Evolutionary conservation across 2,797 vertebrate genomes (phyloP).

Genomic region (Myiotriccus ornatus): DNA sequence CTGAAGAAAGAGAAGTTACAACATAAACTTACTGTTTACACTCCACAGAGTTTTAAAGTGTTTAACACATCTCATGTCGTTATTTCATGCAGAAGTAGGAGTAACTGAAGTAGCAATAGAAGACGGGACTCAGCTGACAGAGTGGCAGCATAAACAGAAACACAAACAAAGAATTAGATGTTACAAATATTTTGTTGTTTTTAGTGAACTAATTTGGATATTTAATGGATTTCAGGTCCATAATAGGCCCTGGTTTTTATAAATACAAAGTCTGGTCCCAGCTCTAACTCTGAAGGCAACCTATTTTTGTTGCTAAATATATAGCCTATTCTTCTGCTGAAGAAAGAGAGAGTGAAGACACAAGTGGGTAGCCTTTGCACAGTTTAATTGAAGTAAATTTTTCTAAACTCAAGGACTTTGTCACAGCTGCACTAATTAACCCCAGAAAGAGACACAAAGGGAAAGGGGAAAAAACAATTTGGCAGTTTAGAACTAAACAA

Average conservation of each 20-base stretch:
- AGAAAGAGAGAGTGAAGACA: not conserved
- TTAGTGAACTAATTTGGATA: not conserved
- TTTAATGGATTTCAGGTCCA: not conserved
- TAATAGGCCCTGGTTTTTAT: not conserved
- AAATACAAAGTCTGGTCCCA: not conserved
- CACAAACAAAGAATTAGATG: not conserved
- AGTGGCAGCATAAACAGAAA: not conserved
- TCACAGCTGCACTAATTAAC: conserved; percentile 13
- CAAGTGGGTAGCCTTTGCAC: not conserved
- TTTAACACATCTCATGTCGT: not conserved
- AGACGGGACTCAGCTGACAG: not conserved
- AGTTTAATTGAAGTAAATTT: conserved; percentile 21
- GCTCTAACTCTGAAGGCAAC: not conserved
- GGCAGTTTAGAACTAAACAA: not conserved
- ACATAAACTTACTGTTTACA: not conserved
- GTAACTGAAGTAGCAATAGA: not conserved
- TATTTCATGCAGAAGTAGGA: not conserved
- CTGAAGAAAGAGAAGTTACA: not conserved
- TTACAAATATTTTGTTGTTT: not conserved
- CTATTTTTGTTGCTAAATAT: not conserved
- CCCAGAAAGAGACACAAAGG: not conserved
- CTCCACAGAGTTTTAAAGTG: not conserved
- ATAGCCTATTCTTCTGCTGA: not conserved
- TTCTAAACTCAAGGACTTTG: conserved; percentile 8
- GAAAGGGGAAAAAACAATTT: not conserved